Conservation (phyloP, 2,888 invertebrate species). For the Adineta ricciae region DNA sequence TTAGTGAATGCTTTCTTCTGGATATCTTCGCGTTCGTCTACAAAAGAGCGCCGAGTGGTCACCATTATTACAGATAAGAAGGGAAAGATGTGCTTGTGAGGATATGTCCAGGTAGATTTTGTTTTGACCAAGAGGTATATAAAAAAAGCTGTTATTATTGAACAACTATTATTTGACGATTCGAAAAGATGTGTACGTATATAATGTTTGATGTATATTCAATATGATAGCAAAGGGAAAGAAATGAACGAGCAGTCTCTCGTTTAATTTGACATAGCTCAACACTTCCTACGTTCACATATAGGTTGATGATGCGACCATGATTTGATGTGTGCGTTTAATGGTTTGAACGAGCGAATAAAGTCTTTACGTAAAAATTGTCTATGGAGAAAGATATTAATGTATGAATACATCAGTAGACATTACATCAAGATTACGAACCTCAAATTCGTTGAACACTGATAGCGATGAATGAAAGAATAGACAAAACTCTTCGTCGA, state of each 20-base stretch:
- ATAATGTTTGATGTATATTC: background rate
- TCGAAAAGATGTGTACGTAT: background rate
- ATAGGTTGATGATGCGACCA: background rate
- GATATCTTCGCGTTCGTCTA: constrained; percentile 56
- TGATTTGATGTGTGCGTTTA: background rate
- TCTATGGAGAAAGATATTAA: background rate
- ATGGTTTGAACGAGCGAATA: background rate
- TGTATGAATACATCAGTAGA: background rate
- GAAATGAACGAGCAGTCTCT: background rate
- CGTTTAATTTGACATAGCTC: background rate
- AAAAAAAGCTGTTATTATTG: background rate
- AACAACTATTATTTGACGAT: background rate
- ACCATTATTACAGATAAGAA: background rate
- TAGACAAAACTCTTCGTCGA: background rate
- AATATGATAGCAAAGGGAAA: background rate
- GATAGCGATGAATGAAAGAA: background rate
- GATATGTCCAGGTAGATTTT: background rate
- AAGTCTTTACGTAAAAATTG: background rate
- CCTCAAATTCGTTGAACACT: background rate
- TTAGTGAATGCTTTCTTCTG: constrained; percentile 88
- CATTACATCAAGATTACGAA: background rate
- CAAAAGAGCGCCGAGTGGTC: background rate
- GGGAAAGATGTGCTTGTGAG: background rate
- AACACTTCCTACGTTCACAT: background rate
- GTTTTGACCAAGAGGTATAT: background rate